A percentile compares a stretch with the other conserved stretches of the same genome.
Conservation (phyloP, 1,140 invertebrate genomes). For the Drosophila mayri region DNA sequence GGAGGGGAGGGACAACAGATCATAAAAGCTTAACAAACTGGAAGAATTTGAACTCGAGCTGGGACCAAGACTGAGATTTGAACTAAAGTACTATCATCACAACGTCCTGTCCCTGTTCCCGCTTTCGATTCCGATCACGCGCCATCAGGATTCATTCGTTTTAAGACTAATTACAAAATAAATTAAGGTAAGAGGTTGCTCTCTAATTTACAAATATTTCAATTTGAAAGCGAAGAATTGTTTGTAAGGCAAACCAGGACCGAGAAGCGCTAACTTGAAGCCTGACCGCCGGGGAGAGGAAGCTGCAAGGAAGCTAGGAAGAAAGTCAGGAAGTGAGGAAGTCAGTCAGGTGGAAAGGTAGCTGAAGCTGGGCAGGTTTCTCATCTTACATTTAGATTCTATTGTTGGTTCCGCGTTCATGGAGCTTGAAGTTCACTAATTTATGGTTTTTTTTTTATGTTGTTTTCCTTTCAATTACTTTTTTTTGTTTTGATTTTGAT, state of each 20-base stretch:
- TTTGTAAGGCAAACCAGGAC: neutral
- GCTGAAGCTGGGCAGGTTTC: slow-evolving; percentile 29
- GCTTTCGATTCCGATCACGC: neutral
- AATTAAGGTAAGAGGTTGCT: neutral
- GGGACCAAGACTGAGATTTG: slow-evolving; percentile 30
- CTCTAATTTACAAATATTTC: neutral
- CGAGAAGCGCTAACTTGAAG: slow-evolving; percentile 10
- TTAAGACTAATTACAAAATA: slow-evolving; percentile 1
- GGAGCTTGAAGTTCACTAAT: slow-evolving; percentile 35
- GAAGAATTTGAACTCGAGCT: slow-evolving; percentile 24
- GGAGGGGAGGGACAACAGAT: neutral
- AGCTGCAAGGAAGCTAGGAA: neutral
- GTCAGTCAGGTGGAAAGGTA: slow-evolving; percentile 20
- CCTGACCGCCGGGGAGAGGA: slow-evolving; percentile 4
- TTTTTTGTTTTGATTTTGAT: slow-evolving; percentile 44
- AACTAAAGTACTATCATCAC: slow-evolving; percentile 21
- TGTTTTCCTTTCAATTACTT: neutral
- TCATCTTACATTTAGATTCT: slow-evolving; percentile 39
- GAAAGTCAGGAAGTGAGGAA: slow-evolving; percentile 15
- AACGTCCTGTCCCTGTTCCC: slow-evolving; percentile 3
- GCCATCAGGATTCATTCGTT: neutral
- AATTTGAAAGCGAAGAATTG: neutral
- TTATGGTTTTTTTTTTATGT: neutral
- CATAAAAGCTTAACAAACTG: slow-evolving; percentile 23
- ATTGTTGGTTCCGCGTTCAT: slow-evolving; percentile 28